Conservation (phyloP, 2,797 vertebrate species). For the Fistularia tabacaria region DNA sequence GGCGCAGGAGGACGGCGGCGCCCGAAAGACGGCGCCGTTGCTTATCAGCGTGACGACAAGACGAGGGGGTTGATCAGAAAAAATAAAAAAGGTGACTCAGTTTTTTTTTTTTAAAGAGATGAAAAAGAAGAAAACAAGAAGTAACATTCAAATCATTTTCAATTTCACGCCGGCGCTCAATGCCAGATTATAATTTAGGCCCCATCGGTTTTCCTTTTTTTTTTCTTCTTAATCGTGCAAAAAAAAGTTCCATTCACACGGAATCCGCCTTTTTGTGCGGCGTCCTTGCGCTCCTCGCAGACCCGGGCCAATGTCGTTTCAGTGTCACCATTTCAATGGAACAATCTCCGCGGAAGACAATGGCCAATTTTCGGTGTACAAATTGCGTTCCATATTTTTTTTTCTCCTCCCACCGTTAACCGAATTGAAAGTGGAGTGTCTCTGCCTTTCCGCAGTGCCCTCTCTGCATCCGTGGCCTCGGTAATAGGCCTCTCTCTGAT, state of each 20-base stretch:
- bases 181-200: conserved; percentile 42
- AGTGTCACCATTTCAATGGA: conserved; percentile 60
- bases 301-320: conserved; percentile 37
- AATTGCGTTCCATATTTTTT: conserved; percentile 55
- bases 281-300: conserved; percentile 40
- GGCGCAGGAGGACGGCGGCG: conserved; percentile 9
- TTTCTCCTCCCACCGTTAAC: conserved; percentile 24
- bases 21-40: conserved; percentile 29
- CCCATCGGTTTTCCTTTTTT: conserved; percentile 22
- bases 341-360: conserved; percentile 61
- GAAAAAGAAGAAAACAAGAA: conserved; percentile 23
- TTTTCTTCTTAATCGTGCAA: conserved; percentile 13
- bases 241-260: not conserved
- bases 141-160: conserved; percentile 27
- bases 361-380: conserved; percentile 58
- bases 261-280: conserved; percentile 24
- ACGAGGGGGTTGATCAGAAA: conserved; percentile 29
- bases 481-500: too few relatives aligned
- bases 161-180: conserved; percentile 29
- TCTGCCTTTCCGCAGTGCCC: too few relatives aligned
- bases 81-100: conserved; percentile 3
- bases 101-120: conserved; percentile 24
- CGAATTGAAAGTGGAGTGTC: conserved; percentile 30
- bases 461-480: too few relatives aligned
- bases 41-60: conserved; percentile 58